These are phyloP conservation scores for Strigamia crassipes DNA, from an alignment of 2,888 invertebrate genomes.

Conservation along the genomic window DNA sequence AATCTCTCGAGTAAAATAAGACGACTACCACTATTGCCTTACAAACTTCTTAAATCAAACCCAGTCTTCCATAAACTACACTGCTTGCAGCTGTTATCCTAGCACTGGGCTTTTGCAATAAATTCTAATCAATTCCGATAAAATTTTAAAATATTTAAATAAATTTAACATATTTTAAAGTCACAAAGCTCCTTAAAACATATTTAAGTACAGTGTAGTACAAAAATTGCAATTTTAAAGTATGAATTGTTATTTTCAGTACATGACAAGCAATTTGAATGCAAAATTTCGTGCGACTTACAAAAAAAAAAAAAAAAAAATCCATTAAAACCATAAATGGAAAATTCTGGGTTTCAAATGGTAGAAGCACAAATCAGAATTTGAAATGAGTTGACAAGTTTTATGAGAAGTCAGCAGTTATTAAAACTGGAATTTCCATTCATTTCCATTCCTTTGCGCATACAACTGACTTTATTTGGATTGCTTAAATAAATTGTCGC, in stretches of 20 bases:
- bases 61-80: slow-evolving; percentile 17
- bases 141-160: slow-evolving; percentile 1
- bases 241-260: not conserved
- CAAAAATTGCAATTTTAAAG: not conserved
- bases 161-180: not conserved
- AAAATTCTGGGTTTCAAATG: slow-evolving; percentile 33
- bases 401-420: slow-evolving; percentile 39
- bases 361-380: slow-evolving; percentile 35
- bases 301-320: not conserved
- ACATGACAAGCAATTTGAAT: slow-evolving; percentile 34
- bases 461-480: not conserved
- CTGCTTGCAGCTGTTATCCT: slow-evolving; percentile 13
- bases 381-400: slow-evolving; percentile 42
- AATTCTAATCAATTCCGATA: not conserved
- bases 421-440: slow-evolving; percentile 34
- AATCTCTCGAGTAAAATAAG: not conserved
- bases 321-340: slow-evolving; percentile 10
- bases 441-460: not conserved
- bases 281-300: not conserved
- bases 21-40: slow-evolving; percentile 14
- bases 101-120: not conserved
- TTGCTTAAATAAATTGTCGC: not conserved
- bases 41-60: not conserved
- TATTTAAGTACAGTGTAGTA: not conserved
- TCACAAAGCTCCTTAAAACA: not conserved